Percentiles rank a stretch among this genome's conserved stretches.
phyloP scores from a whole-genome alignment of 2,888 invertebrate genomes.

The Diachrysia chrysitis region DNA sequence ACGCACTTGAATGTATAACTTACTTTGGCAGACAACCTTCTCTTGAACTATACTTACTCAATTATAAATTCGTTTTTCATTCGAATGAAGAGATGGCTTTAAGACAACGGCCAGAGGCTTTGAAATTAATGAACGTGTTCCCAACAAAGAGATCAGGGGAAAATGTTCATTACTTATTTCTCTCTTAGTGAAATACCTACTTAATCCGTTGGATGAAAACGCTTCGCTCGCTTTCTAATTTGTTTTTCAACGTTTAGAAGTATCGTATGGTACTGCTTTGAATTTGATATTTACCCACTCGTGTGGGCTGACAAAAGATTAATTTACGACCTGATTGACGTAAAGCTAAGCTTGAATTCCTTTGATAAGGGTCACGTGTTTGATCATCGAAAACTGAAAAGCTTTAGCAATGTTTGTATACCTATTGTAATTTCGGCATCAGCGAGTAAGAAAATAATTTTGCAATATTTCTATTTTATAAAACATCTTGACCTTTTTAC shows the following conservation, averaged over 20 bases:
- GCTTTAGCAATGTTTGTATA: not conserved
- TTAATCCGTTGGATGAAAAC: conserved; percentile 52
- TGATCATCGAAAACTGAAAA: not conserved
- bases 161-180: conserved; percentile 68
- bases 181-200: conserved; percentile 53
- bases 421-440: not conserved
- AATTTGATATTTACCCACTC: conserved; percentile 19
- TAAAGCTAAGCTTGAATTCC: not conserved
- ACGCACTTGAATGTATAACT: conserved; percentile 27
- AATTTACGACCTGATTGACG: conserved; percentile 2
- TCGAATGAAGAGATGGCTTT: conserved; percentile 61
- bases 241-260: conserved; percentile 26
- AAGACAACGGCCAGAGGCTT: conserved; percentile 61
- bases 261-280: not conserved
- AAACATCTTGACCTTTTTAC: no score
- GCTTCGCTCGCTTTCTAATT: conserved; percentile 47
- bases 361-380: conserved; percentile 5
- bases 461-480: not conserved
- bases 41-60: conserved; percentile 28
- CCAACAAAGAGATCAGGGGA: conserved; percentile 69
- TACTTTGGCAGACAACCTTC: not conserved
- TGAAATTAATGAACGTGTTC: conserved; percentile 71
- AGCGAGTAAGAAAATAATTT: not conserved
- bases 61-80: conserved; percentile 68
- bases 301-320: not conserved